A percentile compares a stretch with the other conserved stretches of the same genome.
These are phyloP conservation scores for Phyllostomus discolor DNA, from an alignment of 2,113 vertebrate species.

Conservation along the genomic window DNA sequence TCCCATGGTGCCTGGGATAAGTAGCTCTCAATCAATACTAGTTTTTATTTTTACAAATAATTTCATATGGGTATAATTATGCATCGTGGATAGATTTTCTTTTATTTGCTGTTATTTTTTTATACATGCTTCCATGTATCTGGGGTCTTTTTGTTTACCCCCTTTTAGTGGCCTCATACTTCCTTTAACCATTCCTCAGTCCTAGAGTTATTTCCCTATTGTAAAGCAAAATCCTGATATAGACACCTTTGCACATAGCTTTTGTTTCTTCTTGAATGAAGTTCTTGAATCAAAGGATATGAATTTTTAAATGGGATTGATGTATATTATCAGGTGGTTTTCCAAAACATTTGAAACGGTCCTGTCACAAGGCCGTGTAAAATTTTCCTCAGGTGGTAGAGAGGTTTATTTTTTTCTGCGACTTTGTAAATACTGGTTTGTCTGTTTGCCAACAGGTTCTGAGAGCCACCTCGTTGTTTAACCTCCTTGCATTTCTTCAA, in stretches of 20 bases:
- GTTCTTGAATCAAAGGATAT: background rate
- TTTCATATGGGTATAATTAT: background rate
- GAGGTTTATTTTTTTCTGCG: background rate
- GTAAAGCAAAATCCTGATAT: background rate
- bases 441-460: background rate
- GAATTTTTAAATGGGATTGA: background rate
- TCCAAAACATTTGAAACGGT: background rate
- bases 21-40: background rate
- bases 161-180: background rate
- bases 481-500: background rate
- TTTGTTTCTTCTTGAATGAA: conserved; percentile 21
- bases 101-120: background rate
- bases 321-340: background rate
- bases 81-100: background rate
- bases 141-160: background rate
- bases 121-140: background rate
- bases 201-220: background rate
- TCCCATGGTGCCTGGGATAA: background rate
- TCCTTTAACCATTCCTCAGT: background rate
- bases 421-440: background rate
- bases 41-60: background rate
- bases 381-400: background rate
- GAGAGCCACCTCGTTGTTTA: background rate
- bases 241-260: background rate
- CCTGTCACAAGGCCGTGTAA: background rate